Base-by-base conservation (phyloP, 2,113 vertebrate genomes). In the Sceloporus tristichus region DNA sequence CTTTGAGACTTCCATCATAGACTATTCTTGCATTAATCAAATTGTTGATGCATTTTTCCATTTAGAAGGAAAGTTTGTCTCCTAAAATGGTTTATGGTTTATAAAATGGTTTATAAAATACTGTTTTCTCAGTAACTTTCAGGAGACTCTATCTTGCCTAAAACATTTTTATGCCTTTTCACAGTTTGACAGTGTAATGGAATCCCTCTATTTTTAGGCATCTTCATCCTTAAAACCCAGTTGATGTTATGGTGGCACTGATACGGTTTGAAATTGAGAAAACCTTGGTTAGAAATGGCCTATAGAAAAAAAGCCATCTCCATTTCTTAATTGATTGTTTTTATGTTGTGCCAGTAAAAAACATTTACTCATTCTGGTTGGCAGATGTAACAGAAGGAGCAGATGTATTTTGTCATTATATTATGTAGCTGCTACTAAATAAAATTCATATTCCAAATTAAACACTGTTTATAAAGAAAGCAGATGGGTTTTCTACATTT, bases 391-490 rank as follows among this genome's bases (percentile, higher is more conserved):
- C 68, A 42, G 66, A 87, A 87, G 34, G 78, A 87, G 48, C 21
- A 38, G 85, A 71, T 87, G 54, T 2, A 81, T 34, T 8, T 6
- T 78, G 40, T 23, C 75, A 68, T 85, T 53, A 53, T 87, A 29
- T 71, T 87, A 74, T 62, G 78, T 74, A 62, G 54, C 78, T 87
- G 66, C 68, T 62, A 42, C 53, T 87, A 71, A 87, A 73, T 81
- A 74, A 71, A 34, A 81, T 81, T 87, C 68, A 74, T 81, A 87
- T 59, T 81, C 66, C 25, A 19, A 62, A 59, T 87, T 87, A 87
- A 87, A 59, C 9, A 14, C 9, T 27, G 38, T 74, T 87, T 91
- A 29, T 85, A 66, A 90, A 78, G 79, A 86, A 75, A 56, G 79
- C 84, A 1, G 0, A 70, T 80, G 85, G 80, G 84, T 62, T 93